phyloP scores from a whole-genome alignment of 2,888 invertebrate species.

The Apodemia mormo region DNA sequence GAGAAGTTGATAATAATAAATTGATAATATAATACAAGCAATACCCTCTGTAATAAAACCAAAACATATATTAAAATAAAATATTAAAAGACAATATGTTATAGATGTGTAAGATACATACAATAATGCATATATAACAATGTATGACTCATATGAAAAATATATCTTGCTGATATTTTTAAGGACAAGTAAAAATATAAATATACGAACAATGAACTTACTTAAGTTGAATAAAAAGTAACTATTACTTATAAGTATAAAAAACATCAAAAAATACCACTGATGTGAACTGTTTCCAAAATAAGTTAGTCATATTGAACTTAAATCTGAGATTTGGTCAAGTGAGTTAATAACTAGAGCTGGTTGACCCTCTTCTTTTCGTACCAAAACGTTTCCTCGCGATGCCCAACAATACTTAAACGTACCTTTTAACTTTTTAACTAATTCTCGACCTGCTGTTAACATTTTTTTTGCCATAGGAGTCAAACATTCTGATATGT shows the following conservation, averaged over 20 bases:
- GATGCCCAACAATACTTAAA: neutral
- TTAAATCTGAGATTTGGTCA: neutral
- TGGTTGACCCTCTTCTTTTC: neutral
- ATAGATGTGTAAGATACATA: neutral
- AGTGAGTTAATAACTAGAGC: neutral
- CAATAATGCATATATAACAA: neutral
- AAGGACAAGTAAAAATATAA: neutral
- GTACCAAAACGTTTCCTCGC: neutral
- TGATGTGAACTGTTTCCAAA: neutral
- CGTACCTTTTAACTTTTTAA: neutral
- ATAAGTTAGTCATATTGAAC: neutral
- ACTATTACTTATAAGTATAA: neutral
- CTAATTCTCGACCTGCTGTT: neutral
- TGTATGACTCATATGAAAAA: neutral
- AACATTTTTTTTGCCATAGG: neutral
- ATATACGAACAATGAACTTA: neutral
- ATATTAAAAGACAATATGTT: neutral
- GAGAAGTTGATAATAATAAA: neutral
- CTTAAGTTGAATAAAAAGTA: neutral
- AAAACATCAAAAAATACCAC: neutral
- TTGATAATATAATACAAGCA: neutral
- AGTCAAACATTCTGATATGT: neutral
- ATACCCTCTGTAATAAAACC: neutral
- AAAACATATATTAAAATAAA: no score
- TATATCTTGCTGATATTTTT: neutral